Conservation (phyloP, 2,888 invertebrate species). For the Gastracanthus pulcherrimus region DNA sequence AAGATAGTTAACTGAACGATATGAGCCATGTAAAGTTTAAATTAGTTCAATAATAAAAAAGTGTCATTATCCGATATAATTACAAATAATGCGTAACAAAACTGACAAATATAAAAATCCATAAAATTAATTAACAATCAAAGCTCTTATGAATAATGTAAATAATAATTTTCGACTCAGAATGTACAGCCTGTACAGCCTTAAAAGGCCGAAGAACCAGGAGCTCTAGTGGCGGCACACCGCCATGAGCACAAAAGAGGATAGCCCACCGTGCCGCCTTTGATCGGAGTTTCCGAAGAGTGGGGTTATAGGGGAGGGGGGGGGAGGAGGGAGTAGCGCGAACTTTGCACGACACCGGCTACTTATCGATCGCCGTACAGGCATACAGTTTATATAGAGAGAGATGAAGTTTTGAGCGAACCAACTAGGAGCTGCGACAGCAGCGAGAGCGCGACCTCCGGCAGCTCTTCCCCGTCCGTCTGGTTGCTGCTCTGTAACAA, state of each 20-base stretch:
- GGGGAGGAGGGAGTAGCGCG: background rate
- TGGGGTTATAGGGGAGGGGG: background rate
- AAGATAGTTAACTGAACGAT: no score
- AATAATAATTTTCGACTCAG: no score
- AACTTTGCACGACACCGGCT: conserved; percentile 1
- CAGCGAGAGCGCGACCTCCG: conserved; percentile 87
- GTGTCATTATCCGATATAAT: no score
- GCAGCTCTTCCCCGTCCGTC: conserved; percentile 82
- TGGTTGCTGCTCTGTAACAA: conserved; percentile 71
- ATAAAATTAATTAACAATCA: no score
- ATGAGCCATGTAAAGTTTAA: no score
- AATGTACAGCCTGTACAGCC: no score
- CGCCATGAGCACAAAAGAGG: background rate
- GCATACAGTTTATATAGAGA: conserved; percentile 60
- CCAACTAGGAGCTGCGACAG: conserved; percentile 90
- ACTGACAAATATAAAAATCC: no score
- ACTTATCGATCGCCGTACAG: background rate
- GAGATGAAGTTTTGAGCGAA: conserved; percentile 74
- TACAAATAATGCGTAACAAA: no score
- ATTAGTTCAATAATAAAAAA: no score
- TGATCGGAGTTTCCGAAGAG: conserved; percentile 3
- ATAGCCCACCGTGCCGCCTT: background rate
- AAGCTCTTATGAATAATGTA: no score
- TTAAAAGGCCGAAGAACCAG: no score
- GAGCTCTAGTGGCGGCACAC: background rate